Evolutionary conservation across 2,888 invertebrate species (phyloP), one percentile per base, ranked within the genome.

Genomic region (Aspidiotus destructor): DNA sequence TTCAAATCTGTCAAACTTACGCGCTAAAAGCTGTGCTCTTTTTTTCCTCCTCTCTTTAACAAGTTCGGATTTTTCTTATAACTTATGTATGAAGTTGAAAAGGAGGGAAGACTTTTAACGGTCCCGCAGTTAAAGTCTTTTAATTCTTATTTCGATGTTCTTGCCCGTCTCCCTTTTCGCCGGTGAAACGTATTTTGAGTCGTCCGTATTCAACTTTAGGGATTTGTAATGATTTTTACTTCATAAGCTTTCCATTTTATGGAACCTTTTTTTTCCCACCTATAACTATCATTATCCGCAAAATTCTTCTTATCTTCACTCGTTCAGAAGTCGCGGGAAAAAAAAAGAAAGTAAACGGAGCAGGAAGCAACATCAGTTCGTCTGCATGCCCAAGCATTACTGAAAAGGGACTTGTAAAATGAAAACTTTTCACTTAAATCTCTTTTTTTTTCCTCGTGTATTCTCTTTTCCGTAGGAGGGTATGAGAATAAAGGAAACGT

Each of bases 141-240:
- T 65, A 65, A 65, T 65, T 65, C 57, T 65, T 65, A 65, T 65
- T 55, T 55, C 40, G 55, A 55, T 28, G 28, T 28, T 28, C 28
- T 28, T 28, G 28, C 28, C 5, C 5, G 28, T 5, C 65, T 54
- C 28, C 28, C 28, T 58, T 40, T 58, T 6, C 55, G n/a, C 57
- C 54, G 53, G 53, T 63, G 42, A 42, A 41, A 65, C 53, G 65
- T 65, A 65, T 65, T 65, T 57, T 28, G 65, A 65, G 65, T 63
- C 41, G 63, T 41, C 58, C 44, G 57, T 28, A 40, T 55, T 65
- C 65, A 57, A 55, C 42, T 61, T 57, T 65, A 65, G 58, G 62
- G 65, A 65, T 65, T 65, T 57, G 65, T 65, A 65, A 65, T 55
- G 65, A 65, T 65, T 65, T 65, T 55, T 65, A 65, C 65, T 65